phyloP scores from a whole-genome alignment of 2,888 invertebrate species.

The Temnothorax rugatulus region DNA sequence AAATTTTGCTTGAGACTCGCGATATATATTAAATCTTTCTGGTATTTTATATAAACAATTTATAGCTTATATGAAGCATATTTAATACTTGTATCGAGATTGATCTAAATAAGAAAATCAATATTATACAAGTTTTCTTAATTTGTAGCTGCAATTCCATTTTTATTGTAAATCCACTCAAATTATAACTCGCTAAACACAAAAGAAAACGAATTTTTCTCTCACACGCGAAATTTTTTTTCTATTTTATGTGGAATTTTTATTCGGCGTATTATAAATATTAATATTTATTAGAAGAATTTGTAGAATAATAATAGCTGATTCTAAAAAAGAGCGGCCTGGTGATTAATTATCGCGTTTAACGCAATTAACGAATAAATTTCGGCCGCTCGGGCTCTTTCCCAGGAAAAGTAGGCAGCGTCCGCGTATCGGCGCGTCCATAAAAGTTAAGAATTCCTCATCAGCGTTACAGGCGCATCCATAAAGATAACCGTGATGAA shows the following conservation, averaged over 20 bases:
- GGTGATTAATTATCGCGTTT: not conserved
- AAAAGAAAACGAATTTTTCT: not conserved
- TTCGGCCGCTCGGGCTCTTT: conserved; percentile 5
- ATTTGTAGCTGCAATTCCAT: not conserved
- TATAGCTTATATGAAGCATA: not conserved
- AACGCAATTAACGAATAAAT: conserved; percentile 5
- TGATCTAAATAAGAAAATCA: conserved; percentile 30
- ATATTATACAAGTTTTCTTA: not conserved
- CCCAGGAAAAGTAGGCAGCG: conserved; percentile 17
- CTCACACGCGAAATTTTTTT: not conserved
- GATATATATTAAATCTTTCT: not conserved
- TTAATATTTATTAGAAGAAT: conserved; percentile 5
- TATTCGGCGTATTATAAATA: not conserved
- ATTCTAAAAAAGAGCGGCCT: not conserved
- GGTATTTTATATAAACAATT: not conserved
- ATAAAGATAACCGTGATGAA: conserved; percentile 70
- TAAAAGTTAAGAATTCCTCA: conserved; percentile 70
- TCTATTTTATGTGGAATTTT: not conserved
- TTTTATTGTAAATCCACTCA: conserved; percentile 23
- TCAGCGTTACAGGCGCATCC: conserved; percentile 57
- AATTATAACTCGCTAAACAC: not conserved
- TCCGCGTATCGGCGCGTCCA: conserved; percentile 47
- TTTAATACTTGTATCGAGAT: not conserved
- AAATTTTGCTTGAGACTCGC: not conserved
- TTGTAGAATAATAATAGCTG: not conserved